Percentiles rank a stretch among this genome's conserved stretches.
Conservation (phyloP, 2,113 vertebrate genomes). For the Silurus meridionalis region DNA sequence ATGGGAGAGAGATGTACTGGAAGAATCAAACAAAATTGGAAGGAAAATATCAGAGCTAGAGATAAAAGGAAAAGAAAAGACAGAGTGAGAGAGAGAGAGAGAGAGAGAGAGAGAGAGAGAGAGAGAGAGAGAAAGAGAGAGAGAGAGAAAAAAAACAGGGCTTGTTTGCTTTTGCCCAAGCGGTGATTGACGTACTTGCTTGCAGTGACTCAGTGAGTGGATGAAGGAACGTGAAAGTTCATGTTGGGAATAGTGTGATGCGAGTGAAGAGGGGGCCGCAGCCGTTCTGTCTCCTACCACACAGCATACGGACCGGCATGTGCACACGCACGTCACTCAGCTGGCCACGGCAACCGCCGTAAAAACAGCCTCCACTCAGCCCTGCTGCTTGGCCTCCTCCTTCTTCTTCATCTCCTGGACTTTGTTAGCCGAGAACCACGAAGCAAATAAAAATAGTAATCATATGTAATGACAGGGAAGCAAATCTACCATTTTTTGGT, state of each 20-base stretch:
- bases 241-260: slow-evolving; percentile 34
- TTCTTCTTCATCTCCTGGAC: slow-evolving; percentile 8
- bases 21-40: background rate
- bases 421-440: background rate
- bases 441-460: background rate
- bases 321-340: slow-evolving; percentile 46
- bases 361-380: slow-evolving; percentile 12
- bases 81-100: background rate
- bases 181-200: slow-evolving; percentile 39
- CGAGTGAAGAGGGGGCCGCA: slow-evolving; percentile 7
- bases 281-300: slow-evolving; percentile 26
- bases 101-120: background rate
- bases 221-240: slow-evolving; percentile 41
- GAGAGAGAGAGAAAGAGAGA: background rate
- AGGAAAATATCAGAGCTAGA: background rate
- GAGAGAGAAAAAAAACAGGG: background rate
- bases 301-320: slow-evolving; percentile 50
- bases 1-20: background rate
- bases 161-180: slow-evolving; percentile 9
- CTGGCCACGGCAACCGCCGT: slow-evolving; percentile 28
- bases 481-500: background rate
- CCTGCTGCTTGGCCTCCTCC: background rate
- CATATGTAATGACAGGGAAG: background rate
- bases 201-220: slow-evolving; percentile 39
- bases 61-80: background rate